These are phyloP conservation scores for Catajapyx aquilonaris DNA, from an alignment of 1,140 invertebrate species.

Conservation along the genomic window DNA sequence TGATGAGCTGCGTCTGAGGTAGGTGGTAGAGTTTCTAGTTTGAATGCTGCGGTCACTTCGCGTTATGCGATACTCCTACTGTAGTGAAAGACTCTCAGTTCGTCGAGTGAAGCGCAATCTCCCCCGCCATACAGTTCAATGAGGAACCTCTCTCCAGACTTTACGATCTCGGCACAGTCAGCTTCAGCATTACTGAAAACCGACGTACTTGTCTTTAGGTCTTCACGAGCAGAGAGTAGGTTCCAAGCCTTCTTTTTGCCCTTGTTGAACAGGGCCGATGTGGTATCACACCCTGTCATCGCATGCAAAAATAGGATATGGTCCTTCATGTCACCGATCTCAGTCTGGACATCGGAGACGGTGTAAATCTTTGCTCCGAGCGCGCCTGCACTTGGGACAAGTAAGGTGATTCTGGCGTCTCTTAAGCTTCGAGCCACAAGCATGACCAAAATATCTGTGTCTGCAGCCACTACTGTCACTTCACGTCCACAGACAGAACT, in stretches of 20 bases:
- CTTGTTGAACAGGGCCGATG: neutral
- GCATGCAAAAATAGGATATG: no score
- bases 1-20: no score
- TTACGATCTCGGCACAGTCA: neutral
- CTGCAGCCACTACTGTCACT: neutral
- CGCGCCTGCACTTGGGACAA: no score
- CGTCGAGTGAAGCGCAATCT: no score
- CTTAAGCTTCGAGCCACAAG: neutral
- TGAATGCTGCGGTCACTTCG: no score
- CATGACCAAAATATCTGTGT: constrained; percentile 1
- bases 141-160: constrained; percentile 1
- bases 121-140: neutral
- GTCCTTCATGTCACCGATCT: neutral
- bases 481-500: neutral
- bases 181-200: neutral
- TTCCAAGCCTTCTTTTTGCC: neutral
- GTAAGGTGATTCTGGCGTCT: neutral
- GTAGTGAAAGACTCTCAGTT: no score
- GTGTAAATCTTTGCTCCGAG: no score
- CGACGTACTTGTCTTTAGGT: neutral
- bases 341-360: neutral
- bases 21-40: no score
- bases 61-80: no score
- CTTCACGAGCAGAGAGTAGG: neutral
- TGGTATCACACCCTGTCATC: neutral